Conservation (phyloP, 2,888 invertebrate genomes). For the Epirrita christyi region DNA sequence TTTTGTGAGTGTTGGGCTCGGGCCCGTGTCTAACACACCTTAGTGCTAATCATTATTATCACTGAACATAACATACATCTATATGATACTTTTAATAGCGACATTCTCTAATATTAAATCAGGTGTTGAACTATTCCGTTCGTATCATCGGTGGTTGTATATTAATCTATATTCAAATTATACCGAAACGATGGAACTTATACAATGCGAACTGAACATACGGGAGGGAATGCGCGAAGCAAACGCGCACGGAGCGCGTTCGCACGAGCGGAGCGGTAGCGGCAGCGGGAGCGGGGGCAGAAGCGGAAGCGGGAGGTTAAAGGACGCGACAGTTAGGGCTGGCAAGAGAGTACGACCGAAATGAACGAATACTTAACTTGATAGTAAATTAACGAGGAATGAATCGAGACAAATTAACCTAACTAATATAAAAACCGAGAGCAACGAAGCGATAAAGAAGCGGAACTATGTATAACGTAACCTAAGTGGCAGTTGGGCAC, state of each 20-base stretch:
- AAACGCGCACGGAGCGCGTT: constrained; percentile 8
- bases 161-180: constrained; percentile 71
- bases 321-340: constrained; percentile 42
- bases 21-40: constrained; percentile 66
- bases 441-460: constrained; percentile 48
- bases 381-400: constrained; percentile 66
- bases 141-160: constrained; percentile 78
- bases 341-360: constrained; percentile 53
- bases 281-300: constrained; percentile 23
- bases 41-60: constrained; percentile 79
- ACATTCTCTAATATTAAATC: constrained; percentile 81
- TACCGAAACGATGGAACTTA: constrained; percentile 62
- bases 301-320: constrained; percentile 36
- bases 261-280: constrained; percentile 24
- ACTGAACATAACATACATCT: constrained; percentile 83
- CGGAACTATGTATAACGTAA: constrained; percentile 64
- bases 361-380: constrained; percentile 50
- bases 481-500: constrained; percentile 74
- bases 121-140: constrained; percentile 69
- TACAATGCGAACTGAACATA: constrained; percentile 52
- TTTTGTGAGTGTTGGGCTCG: constrained; percentile 68
- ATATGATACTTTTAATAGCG: constrained; percentile 82
- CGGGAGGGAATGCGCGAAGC: constrained; percentile 26
- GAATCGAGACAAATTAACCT: constrained; percentile 77
- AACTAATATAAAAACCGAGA: constrained; percentile 79